Evolutionary conservation across 2,888 invertebrate genomes (phyloP).

Genomic region (Gerris lacustris): DNA sequence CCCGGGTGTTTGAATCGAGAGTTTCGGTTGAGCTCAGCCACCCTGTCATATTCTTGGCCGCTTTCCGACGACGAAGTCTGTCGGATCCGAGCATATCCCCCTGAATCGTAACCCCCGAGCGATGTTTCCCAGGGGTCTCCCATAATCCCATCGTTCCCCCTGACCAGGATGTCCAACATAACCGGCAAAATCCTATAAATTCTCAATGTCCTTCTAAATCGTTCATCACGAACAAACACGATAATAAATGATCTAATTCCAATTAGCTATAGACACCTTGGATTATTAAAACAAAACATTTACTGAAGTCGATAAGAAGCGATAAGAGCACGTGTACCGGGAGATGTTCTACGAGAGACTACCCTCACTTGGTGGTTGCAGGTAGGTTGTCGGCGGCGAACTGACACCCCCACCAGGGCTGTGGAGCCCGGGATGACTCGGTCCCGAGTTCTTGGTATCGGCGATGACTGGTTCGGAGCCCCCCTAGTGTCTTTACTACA

Average conservation of each 20-base stretch:
- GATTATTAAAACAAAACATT: background rate
- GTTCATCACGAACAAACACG: background rate
- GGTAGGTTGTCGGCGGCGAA: background rate
- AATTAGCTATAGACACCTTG: too few relatives aligned
- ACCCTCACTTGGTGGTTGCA: background rate
- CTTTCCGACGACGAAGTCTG: background rate
- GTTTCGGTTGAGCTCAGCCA: background rate
- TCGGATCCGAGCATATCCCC: background rate
- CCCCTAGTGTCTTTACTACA: too few relatives aligned
- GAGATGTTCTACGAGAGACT: background rate
- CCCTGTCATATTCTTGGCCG: background rate
- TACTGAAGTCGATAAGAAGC: background rate
- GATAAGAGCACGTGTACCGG: background rate
- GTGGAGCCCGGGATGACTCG: background rate
- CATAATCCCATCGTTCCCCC: background rate
- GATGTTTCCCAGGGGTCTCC: background rate
- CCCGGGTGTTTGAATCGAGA: background rate
- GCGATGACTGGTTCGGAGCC: background rate
- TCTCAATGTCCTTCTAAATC: background rate
- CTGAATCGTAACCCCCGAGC: background rate
- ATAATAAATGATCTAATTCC: too few relatives aligned
- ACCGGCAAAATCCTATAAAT: background rate
- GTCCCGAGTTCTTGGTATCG: background rate
- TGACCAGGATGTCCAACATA: background rate
- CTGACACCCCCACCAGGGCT: background rate